These are phyloP conservation scores for Lithophane semibrunnea DNA, from an alignment of 2,888 invertebrate species.

Conservation along the genomic window DNA sequence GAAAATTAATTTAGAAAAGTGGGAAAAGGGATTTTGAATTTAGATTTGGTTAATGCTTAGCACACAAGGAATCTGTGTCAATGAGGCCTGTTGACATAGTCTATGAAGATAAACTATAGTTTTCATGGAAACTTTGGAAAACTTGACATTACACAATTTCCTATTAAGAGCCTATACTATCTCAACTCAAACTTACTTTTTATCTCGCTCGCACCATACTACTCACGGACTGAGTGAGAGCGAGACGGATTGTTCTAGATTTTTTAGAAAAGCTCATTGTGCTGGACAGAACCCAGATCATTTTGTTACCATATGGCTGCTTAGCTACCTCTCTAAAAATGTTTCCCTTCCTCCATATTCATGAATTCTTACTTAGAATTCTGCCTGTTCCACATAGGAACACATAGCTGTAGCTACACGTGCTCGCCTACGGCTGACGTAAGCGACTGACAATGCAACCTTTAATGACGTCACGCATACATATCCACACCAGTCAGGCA, in stretches of 20 bases:
- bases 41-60: background rate
- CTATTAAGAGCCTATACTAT: no score
- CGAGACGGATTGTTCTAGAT: no score
- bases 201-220: no score
- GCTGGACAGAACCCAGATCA: background rate
- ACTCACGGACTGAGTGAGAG: no score
- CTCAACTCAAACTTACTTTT: no score
- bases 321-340: background rate
- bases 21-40: background rate
- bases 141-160: background rate
- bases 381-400: background rate
- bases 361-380: constrained; percentile 7
- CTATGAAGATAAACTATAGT: background rate
- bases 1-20: background rate
- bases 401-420: constrained; percentile 8
- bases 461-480: constrained; percentile 57
- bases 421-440: constrained; percentile 57
- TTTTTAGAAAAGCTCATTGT: background rate
- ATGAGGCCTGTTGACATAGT: background rate
- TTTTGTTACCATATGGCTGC: no score
- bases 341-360: constrained; percentile 22
- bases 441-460: constrained; percentile 63
- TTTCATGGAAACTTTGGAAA: background rate
- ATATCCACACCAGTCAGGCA: background rate
- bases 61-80: background rate